These are phyloP conservation scores for Belgica antarctica DNA, from an alignment of 2,888 invertebrate species.

Conservation along the genomic window DNA sequence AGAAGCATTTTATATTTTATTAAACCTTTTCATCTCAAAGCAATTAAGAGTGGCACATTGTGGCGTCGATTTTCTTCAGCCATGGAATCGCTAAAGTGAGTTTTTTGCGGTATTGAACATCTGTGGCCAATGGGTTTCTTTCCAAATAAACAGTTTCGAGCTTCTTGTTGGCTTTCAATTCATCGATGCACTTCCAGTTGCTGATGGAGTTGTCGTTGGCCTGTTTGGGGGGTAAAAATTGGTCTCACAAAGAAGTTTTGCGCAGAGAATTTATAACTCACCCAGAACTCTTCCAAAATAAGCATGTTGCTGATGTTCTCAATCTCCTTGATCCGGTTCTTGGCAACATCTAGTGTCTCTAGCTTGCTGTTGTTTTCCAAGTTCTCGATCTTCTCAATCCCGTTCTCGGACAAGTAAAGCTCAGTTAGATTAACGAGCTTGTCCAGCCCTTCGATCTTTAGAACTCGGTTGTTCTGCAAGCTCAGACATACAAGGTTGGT, in stretches of 20 bases:
- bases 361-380: slow-evolving; percentile 67
- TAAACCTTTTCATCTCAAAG: too few relatives aligned
- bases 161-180: slow-evolving; percentile 65
- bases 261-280: slow-evolving; percentile 55
- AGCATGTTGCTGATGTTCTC: slow-evolving; percentile 73
- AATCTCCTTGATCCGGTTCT: slow-evolving; percentile 78
- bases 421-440: slow-evolving; percentile 73
- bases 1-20: too few relatives aligned
- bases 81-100: slow-evolving; percentile 79
- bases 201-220: slow-evolving; percentile 85
- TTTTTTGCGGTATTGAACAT: slow-evolving; percentile 86
- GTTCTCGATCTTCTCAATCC: slow-evolving; percentile 75
- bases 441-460: slow-evolving; percentile 81
- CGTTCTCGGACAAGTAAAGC: slow-evolving; percentile 92
- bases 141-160: slow-evolving; percentile 88
- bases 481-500: slow-evolving; percentile 76
- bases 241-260: slow-evolving; percentile 54
- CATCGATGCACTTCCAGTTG: slow-evolving; percentile 81
- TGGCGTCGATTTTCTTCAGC: slow-evolving; percentile 92
- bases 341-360: slow-evolving; percentile 85
- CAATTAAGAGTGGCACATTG: too few relatives aligned
- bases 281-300: slow-evolving; percentile 94
- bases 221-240: slow-evolving; percentile 55
- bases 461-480: slow-evolving; percentile 85
- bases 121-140: slow-evolving; percentile 81